A percentile compares a stretch with the other conserved stretches of the same genome.
These are phyloP conservation scores for Lophura nycthemera DNA, from an alignment of 2,113 vertebrate species.

Conservation along the genomic window DNA sequence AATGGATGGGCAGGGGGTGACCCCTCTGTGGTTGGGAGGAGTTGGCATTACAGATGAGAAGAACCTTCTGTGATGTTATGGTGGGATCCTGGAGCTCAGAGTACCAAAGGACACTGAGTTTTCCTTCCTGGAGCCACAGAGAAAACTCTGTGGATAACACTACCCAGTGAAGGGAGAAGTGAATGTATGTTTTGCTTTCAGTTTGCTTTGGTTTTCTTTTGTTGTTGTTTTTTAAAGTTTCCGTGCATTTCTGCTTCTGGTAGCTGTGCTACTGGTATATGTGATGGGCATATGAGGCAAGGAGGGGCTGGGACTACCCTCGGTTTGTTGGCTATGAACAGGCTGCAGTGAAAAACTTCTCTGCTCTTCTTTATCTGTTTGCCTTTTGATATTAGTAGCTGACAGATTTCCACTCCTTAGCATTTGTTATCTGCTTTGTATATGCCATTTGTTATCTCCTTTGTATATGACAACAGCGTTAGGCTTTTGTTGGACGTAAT, in stretches of 20 bases:
- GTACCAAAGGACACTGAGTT: neutral
- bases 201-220: too few species aligned
- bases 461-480: slow-evolving; percentile 23
- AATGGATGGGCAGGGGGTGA: neutral
- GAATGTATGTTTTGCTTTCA: too few species aligned
- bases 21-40: rapidly evolving
- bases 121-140: neutral
- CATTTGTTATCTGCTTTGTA: slow-evolving; percentile 64
- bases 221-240: too few species aligned
- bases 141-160: neutral
- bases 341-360: neutral
- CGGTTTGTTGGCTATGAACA: neutral
- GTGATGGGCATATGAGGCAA: neutral
- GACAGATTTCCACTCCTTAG: slow-evolving; percentile 47
- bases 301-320: neutral
- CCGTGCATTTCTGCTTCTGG: too few species aligned
- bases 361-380: neutral
- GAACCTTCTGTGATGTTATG: rapidly evolving
- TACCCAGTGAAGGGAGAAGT: neutral
- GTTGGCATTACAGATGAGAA: neutral
- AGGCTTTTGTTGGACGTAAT: slow-evolving; percentile 59
- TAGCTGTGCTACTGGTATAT: neutral
- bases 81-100: rapidly evolving
- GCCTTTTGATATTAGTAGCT: slow-evolving; percentile 56
- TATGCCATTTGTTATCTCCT: slow-evolving; percentile 62